Evolutionary conservation across 2,113 vertebrate genomes (phyloP).

Genomic region (Sturnira hondurensis): DNA sequence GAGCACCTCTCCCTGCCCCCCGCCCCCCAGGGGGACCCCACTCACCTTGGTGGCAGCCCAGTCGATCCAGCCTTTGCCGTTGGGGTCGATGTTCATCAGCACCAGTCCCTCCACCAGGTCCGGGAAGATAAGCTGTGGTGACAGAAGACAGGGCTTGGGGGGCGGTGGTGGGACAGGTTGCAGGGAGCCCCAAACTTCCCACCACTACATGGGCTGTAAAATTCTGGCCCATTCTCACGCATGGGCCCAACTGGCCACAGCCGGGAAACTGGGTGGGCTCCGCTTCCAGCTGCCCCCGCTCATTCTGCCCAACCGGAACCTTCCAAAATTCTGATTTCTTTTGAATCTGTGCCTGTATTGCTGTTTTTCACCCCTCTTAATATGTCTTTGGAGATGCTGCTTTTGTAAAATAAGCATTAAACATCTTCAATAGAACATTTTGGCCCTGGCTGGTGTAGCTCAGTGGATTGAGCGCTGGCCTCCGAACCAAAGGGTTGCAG

Average conservation of each 20-base stretch:
- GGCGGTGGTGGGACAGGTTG: rapidly evolving
- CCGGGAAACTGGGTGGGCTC: slow-evolving; percentile 31
- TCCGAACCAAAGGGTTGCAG: too few species aligned
- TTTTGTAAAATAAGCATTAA: slow-evolving; percentile 75
- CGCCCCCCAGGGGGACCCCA: rapidly evolving
- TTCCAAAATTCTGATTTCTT: slow-evolving; percentile 60
- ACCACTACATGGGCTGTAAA: not conserved
- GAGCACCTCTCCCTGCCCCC: rapidly evolving
- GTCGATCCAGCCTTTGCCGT: slow-evolving; percentile 98
- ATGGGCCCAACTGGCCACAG: not conserved
- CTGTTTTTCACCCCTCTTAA: slow-evolving; percentile 67
- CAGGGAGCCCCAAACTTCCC: not conserved
- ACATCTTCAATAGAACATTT: slow-evolving; percentile 46
- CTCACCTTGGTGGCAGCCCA: slow-evolving; percentile 96
- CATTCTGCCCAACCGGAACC: not conserved
- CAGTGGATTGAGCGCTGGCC: too few species aligned
- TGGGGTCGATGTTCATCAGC: slow-evolving; percentile 96
- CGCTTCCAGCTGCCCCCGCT: not conserved
- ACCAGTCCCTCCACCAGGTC: slow-evolving; percentile 96
- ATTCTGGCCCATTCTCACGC: not conserved
- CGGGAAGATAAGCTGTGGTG: slow-evolving; percentile 91
- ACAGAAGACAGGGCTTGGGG: not conserved
- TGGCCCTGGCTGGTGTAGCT: not conserved
- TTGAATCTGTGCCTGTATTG: slow-evolving; percentile 64
- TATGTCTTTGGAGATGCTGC: slow-evolving; percentile 70